Base-by-base conservation (phyloP, 2,113 vertebrate species). In the Chitala chitala region DNA sequence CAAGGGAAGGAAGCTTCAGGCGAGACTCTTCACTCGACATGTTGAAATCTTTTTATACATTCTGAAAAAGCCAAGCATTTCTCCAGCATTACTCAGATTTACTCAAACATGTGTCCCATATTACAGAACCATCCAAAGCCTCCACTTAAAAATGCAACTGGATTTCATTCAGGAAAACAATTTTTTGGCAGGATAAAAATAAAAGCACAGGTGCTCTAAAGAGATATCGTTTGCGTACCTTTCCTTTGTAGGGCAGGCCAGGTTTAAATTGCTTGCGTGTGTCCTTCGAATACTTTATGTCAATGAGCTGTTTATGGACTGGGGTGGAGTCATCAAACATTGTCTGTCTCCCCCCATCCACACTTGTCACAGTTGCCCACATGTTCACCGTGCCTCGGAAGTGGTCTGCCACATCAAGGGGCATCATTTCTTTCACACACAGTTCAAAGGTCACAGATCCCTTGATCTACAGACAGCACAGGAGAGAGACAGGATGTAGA, bases 351-450 rank as follows among this genome's bases (percentile, higher is more conserved):
- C 89, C 93, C 40, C 95, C 94, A n/a, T 96, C 95, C 0, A 81
- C 78, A 46, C 91, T 91, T 73, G 79, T 87, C 68, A 96, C 94
- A 0, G 86, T 91, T 26, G 93, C 94, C 94, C 94, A 97, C 81
- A 97, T 93, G 88, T 81, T 94, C 59, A 96, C 91, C 0, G 89
- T 88, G 69, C 95, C 95, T 71, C 94, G 87, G 81, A 98, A 98
- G 78, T 97, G 95, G 69, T 98, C 94, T 0, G 94, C 92, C 17
- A 96, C 90, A 0, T 94, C 94, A 0, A 89, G 69, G 0, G 94
- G 95, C 93, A 97, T 95, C 94, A 97, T 94, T 76, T 95, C 93
- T n/a, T 82, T 93, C n/a, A 94, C 94, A 2, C 95, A 98, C 31
- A 97, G 86, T 0, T 93, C 88, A 0, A 97, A 97, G 68, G 74